Evolutionary conservation across 2,797 vertebrate species (phyloP), one percentile per base, ranked within the genome.

Genomic region (Botia kubotai): DNA sequence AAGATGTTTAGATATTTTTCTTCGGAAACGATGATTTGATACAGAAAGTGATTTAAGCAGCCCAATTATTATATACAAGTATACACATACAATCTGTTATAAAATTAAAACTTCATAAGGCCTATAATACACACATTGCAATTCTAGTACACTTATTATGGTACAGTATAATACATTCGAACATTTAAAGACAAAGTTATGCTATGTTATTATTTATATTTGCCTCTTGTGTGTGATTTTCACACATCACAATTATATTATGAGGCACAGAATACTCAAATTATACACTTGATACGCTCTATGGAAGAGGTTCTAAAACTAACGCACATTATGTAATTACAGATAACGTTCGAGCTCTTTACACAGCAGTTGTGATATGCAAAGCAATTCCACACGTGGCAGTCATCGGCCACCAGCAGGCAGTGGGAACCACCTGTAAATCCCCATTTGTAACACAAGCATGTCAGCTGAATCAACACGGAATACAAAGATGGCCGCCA

Each of bases 401-500:
- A 89, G 43, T 6, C 39, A 90, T 90, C 89, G 85, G 75, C 50
- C 10, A 39, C 78, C 71, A 83, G 84, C 84, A 90, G 86, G 83
- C 79, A 75, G 60, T 75, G 82, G 87, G 86, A 91, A 90, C 86
- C 82, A 83, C 71, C 52, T 79, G 84, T 87, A 85, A 88, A 87
- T 90, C 83, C 83, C 2, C 48, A 80, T 91, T 90, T 90, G 88
- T 88, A 88, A 83, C 83, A 77, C n/a, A 79, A 84, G 70, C 72
- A 82, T 87, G 89, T 88, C 80, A 90, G 88, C 89, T 92, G 91
- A 92, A 90, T 91, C 90, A 93, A 92, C 89, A 93, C 43, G 80
- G 58, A 65, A 78, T 78, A 88, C 75, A 87, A 92, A 87, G 83
- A 85, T 85, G 81, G 84, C 83, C 12, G 75, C 72, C 82, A 78